Percentiles rank a stretch among this genome's conserved stretches.
These are phyloP conservation scores for Catostylus mosaicus DNA, from an alignment of 30 jellyfish, hydroid and myxozoan genomes.

Conservation along the genomic window DNA sequence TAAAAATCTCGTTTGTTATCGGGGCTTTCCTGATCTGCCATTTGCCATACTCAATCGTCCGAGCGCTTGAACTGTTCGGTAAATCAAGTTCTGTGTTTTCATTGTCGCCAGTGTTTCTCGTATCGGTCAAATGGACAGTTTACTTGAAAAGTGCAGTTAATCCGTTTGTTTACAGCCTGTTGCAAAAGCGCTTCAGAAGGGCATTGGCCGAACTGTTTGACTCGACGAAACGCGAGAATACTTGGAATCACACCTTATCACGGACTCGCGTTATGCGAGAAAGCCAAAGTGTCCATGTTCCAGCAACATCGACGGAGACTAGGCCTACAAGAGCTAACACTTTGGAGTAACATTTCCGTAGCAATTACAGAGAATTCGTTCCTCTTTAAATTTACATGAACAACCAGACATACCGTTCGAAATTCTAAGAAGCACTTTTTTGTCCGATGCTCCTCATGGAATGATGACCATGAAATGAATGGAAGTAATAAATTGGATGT, in stretches of 20 bases:
- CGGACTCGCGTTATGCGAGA: slow-evolving; percentile 40
- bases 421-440: no score
- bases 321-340: slow-evolving; percentile 7
- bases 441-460: no score
- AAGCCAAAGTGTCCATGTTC: slow-evolving; percentile 34
- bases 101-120: slow-evolving; percentile 43
- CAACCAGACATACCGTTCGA: no score
- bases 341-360: no score
- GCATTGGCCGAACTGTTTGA: slow-evolving; percentile 62
- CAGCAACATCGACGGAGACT: not conserved
- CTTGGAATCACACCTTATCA: slow-evolving; percentile 13
- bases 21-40: slow-evolving; percentile 85
- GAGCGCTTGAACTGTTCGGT: slow-evolving; percentile 62
- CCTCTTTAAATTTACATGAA: no score
- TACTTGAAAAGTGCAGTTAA: slow-evolving; percentile 80
- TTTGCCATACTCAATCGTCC: slow-evolving; percentile 75
- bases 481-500: no score
- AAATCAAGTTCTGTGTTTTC: slow-evolving; percentile 13
- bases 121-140: slow-evolving; percentile 77
- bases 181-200: slow-evolving; percentile 79
- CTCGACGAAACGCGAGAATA: slow-evolving; percentile 22
- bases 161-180: slow-evolving; percentile 78
- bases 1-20: slow-evolving; percentile 75
- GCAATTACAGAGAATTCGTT: no score
- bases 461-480: no score